Evolutionary conservation across 1,140 invertebrate species (phyloP), one percentile per base, ranked within the genome.

Genomic region (Aricia agestis): DNA sequence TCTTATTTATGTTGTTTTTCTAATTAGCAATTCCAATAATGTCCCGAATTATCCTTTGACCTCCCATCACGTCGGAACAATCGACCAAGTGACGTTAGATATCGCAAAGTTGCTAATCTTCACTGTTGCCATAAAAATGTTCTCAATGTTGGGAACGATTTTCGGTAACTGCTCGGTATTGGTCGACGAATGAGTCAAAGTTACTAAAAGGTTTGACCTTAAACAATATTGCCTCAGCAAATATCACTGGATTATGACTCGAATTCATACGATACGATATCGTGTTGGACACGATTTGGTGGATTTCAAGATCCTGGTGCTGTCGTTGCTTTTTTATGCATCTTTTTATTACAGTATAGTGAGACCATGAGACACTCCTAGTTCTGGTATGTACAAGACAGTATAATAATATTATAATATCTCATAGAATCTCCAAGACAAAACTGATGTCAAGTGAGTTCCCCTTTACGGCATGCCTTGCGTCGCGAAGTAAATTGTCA

Each of bases 131-230:
- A 52, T 52, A 52, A 52, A 52, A 52, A 13, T 52, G 45, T 52
- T 52, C 13, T 52, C 45, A 13, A 52, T 52, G 45, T 9, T 52
- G 11, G 13, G 45, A 63, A 13, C 19, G 18, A 19, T 59, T 59
- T 63, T 63, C 59, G 59, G 59, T 63, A 63, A 63, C 58, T 59
- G 58, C 13, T 52, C 45, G 9, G 13, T 63, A 25, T 63, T 63
- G 17, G 17, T 19, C 19, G 17, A 11, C 19, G 17, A 11, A 19
- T 63, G 59, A 63, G 17, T 63, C 59, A 63, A 63, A 63, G 59
- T 19, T 25, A 63, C 59, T 63, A 63, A 63, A 63, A 19, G 59
- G 59, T 63, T 63, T 63, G 59, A 63, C 59, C 59, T 63, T 63
- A 59, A 63, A 25, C 59, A 25, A 63, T 25, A 63, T 63, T 63